phyloP scores from a whole-genome alignment of 2,888 invertebrate genomes.

The Polymixis flavicincta region DNA sequence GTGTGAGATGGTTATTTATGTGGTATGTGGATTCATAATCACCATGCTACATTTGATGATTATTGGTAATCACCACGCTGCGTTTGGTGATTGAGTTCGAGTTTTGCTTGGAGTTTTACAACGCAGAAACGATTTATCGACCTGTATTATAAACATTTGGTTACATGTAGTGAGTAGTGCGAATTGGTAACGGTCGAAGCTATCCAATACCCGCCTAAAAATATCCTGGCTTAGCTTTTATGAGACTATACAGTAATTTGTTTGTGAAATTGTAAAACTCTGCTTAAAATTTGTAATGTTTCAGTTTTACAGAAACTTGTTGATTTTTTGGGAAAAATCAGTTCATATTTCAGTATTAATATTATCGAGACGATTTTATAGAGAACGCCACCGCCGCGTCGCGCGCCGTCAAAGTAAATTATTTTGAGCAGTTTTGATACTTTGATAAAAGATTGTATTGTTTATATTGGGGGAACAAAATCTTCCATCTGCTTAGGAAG shows the following conservation, averaged over 20 bases:
- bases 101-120: slow-evolving; percentile 9
- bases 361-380: too few species aligned
- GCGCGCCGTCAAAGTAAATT: background rate
- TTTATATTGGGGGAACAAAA: slow-evolving; percentile 10
- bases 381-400: too few species aligned
- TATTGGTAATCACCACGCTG: slow-evolving; percentile 2
- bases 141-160: slow-evolving; percentile 42
- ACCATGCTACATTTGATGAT: slow-evolving; percentile 6
- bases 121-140: slow-evolving; percentile 4
- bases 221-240: slow-evolving; percentile 53
- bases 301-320: background rate
- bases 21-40: slow-evolving; percentile 15
- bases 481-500: slow-evolving; percentile 1
- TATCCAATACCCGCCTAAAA: slow-evolving; percentile 49
- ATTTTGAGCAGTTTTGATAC: slow-evolving; percentile 1
- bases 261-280: background rate
- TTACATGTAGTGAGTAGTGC: slow-evolving; percentile 59
- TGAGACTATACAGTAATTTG: background rate
- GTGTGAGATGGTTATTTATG: slow-evolving; percentile 7
- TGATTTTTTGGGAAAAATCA: background rate
- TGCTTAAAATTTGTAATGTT: background rate
- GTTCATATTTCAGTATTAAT: background rate
- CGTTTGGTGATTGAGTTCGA: slow-evolving; percentile 14
- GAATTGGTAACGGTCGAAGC: slow-evolving; percentile 55
- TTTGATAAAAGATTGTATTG: slow-evolving; percentile 4